Conservation (phyloP, 2,797 vertebrate genomes). For the Spheniscus humboldti region DNA sequence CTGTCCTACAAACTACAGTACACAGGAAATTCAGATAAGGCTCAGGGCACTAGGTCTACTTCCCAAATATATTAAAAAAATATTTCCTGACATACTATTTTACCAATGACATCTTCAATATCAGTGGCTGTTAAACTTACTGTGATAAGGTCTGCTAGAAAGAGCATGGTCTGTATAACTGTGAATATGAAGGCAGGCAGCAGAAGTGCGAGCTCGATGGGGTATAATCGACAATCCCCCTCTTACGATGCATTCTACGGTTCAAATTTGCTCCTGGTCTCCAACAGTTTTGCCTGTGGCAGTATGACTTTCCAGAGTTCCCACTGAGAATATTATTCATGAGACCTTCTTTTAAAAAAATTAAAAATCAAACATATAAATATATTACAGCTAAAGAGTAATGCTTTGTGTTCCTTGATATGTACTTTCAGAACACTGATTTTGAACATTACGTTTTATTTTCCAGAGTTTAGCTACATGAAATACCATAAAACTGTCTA, state of each 20-base stretch:
- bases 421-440: not conserved
- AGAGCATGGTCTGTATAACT: not conserved
- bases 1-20: not conserved
- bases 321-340: not conserved
- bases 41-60: not conserved
- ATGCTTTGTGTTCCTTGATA: not conserved
- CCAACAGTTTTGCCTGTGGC: not conserved
- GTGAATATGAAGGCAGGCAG: not conserved
- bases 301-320: not conserved
- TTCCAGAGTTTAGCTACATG: not conserved
- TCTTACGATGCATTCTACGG: not conserved
- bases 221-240: rapidly evolving
- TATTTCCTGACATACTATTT: not conserved
- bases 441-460: constrained; percentile 8
- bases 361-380: not conserved
- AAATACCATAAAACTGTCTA: not conserved
- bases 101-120: not conserved
- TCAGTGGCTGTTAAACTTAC: not conserved
- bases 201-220: not conserved
- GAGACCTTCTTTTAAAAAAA: not conserved
- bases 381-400: not conserved
- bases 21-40: not conserved
- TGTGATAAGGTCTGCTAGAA: not conserved
- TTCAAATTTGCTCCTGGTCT: not conserved
- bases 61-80: not conserved